Conservation (phyloP, 1,140 invertebrate genomes). For the Heliothis subflexa region DNA sequence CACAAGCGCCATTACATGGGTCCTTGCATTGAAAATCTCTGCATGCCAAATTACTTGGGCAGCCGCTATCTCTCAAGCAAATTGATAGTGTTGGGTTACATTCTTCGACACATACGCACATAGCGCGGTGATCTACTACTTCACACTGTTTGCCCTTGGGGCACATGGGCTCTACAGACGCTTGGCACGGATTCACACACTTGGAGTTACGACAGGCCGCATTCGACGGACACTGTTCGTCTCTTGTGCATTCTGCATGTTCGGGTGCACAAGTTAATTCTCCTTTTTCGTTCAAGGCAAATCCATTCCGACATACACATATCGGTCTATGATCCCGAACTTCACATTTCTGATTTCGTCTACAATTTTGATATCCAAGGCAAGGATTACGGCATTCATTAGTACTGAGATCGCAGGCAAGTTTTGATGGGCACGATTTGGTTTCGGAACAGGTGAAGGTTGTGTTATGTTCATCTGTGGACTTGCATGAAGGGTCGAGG, state of each 20-base stretch:
- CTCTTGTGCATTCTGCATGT: constrained; percentile 91
- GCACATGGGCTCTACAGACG: constrained; percentile 88
- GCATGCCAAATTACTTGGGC: constrained; percentile 93
- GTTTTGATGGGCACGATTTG: constrained; percentile 91
- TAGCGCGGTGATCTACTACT: constrained; percentile 93
- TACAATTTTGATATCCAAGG: constrained; percentile 88
- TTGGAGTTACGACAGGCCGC: constrained; percentile 92
- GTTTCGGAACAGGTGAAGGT: constrained; percentile 89
- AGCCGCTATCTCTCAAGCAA: constrained; percentile 95
- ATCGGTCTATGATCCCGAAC: constrained; percentile 93
- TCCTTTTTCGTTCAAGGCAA: constrained; percentile 93
- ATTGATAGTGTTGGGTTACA: constrained; percentile 95
- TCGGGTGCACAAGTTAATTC: constrained; percentile 94
- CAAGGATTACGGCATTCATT: constrained; percentile 94
- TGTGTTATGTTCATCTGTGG: constrained; percentile 75
- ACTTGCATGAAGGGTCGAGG: constrained; percentile 91
- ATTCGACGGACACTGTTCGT: constrained; percentile 95
- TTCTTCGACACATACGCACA: constrained; percentile 95
- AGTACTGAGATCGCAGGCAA: constrained; percentile 90
- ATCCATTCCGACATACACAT: constrained; percentile 95
- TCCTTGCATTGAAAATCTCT: constrained; percentile 96
- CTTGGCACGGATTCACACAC: constrained; percentile 94
- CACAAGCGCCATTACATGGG: constrained; percentile 94
- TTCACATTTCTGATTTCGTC: constrained; percentile 94
- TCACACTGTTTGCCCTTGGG: constrained; percentile 93